Evolutionary conservation across 2,113 vertebrate genomes (phyloP), one percentile per base, ranked within the genome.

Genomic region (Spermophilus dauricus): DNA sequence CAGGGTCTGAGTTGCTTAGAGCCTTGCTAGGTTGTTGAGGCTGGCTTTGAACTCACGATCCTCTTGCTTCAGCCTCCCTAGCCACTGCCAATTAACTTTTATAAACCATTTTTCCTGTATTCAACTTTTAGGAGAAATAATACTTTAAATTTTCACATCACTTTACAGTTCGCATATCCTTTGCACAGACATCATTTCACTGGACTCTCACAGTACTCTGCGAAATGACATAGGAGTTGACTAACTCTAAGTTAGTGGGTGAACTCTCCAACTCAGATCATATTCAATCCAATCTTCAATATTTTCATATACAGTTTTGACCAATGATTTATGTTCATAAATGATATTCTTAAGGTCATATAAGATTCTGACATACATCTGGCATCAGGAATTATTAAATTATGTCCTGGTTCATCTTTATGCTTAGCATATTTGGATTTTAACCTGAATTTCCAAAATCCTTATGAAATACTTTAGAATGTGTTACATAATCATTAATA

Each of bases 381-480:
- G 63, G 17, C 51, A 91, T 75, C 17, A 91, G 42, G 16, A 96
- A 61, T 75, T 91, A 89, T 73, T 87, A 56, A 78, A 83, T 72
- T 96, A 20, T 90, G 51, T 84, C 65, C 39, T 80, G 72, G 58
- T 26, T 73, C 61, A 94, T 58, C 87, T 92, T 97, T 48, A 78
- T 89, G 51, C 61, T 92, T 92, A 70, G 75, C n/a, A 51, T 77
- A 89, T 75, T 96, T 97, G 65, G 8, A 61, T 63, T 24, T 85
- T 83, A 39, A 39, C 39, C n/a, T 20, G 80, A 84, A 69, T 75
- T 81, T 56, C 4, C 16, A 48, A 97, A 92, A 89, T 81, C 32
- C 65, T 61, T 72, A 82, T 89, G 18, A 89, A 92, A 81, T 86
- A 92, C 77, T 95, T 80, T 92, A 83, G 13, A 96, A 89, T 89